Evolutionary conservation across 2,888 invertebrate genomes (phyloP).

Genomic region (Neoaliturus tenellus): DNA sequence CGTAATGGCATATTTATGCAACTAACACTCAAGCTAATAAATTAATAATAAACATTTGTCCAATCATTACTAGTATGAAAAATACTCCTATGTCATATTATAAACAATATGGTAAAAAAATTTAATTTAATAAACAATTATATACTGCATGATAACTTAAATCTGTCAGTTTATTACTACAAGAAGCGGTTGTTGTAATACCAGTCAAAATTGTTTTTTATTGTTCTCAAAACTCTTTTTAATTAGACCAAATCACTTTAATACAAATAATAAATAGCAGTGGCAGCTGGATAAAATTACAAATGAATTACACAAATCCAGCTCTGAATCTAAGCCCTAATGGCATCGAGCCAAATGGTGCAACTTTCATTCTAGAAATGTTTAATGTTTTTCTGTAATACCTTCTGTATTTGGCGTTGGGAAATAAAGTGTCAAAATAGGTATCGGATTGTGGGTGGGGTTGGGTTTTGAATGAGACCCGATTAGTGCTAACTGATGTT

Average conservation of each 20-base stretch:
- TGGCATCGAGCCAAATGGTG: conserved; percentile 31
- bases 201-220: too few species aligned
- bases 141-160: too few species aligned
- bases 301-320: conserved; percentile 36
- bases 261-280: not conserved
- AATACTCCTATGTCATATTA: too few species aligned
- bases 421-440: conserved; percentile 17
- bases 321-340: not conserved
- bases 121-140: too few species aligned
- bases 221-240: not conserved
- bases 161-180: too few species aligned
- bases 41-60: too few species aligned
- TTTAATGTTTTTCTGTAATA: not conserved
- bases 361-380: not conserved
- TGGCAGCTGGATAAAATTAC: conserved; percentile 2
- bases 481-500: conserved; percentile 22
- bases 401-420: not conserved
- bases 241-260: not conserved
- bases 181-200: too few species aligned
- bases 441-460: not conserved
- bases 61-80: too few species aligned
- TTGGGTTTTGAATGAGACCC: conserved; percentile 4
- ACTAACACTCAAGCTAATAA: too few species aligned
- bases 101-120: too few species aligned
- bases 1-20: too few species aligned